Conservation (phyloP, 37 sponge, comb jelly and placozoan genomes). For the Beroe forskalii region DNA sequence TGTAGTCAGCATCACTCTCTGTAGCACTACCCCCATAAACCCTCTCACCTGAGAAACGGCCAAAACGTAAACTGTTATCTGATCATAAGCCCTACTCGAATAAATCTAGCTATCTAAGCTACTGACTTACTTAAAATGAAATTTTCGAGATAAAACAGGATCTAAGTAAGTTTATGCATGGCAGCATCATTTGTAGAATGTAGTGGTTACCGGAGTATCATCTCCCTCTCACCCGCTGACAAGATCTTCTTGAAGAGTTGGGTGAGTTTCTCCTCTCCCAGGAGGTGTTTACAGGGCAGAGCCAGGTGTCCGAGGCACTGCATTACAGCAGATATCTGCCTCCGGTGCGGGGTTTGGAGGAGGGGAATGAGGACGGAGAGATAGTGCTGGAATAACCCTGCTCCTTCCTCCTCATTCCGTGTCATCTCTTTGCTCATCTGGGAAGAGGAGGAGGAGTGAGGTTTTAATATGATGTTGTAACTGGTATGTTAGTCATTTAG, state of each 20-base stretch:
- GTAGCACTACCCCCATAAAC: background rate
- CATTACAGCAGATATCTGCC: constrained; percentile 39
- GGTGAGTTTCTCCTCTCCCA: background rate
- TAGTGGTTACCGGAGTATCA: too few relatives aligned
- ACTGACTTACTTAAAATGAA: too few relatives aligned
- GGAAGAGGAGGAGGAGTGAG: background rate
- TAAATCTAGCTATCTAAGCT: too few relatives aligned
- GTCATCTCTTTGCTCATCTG: constrained; percentile 34
- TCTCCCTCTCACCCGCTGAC: constrained; percentile 5
- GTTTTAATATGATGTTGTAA: too few relatives aligned
- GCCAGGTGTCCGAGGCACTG: constrained; percentile 59
- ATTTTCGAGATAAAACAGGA: too few relatives aligned
- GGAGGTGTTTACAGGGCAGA: background rate
- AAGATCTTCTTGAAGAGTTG: constrained; percentile 48
- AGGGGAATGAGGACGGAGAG: background rate
- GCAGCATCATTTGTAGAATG: too few relatives aligned
- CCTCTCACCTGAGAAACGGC: constrained; percentile 24
- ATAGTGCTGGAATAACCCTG: constrained; percentile 13
- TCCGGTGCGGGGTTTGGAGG: background rate
- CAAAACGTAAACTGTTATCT: too few relatives aligned
- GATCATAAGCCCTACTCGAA: too few relatives aligned
- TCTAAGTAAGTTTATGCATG: too few relatives aligned
- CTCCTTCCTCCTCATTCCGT: constrained; percentile 17
- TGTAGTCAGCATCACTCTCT: constrained; percentile 57
- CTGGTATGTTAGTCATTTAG: too few relatives aligned